Base-by-base conservation (phyloP, 2,113 vertebrate genomes). In the Oxyruncus cristatus region DNA sequence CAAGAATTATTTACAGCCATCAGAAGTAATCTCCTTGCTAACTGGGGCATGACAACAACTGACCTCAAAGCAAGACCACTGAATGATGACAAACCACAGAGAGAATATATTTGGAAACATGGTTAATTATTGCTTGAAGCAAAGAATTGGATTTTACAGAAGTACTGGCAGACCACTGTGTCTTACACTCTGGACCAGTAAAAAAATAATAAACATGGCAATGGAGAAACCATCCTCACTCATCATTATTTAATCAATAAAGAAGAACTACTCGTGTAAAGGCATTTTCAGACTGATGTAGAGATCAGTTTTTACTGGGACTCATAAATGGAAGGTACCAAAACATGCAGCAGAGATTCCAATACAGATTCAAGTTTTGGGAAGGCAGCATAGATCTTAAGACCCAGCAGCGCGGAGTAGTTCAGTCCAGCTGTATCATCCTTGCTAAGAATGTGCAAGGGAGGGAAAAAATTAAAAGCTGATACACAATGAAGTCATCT, bases 121-220 rank as follows among this genome's bases (percentile, higher is more conserved):
- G 11, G 76, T 77, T 95, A 93, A 94, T 93, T 88, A 91, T 76
- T 86, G 91, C 91, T 88, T 63, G 72, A 86, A 95, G 88, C 85
- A 70, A 96, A 88, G 58, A 93, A 88, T 2, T 74, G 75, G 53
- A 92, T 95, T 93, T 85, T 77, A 53, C 13, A 83, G 18, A 35
- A 87, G 17, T 61, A 66, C n/a, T 56, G 32, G 58, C 1, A 14
- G 62, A 92, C n/a, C 20, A 53, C n/a, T 73, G 9, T 0, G 1
- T 56, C 53, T 79, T 82, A 93, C 0, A 6, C 5, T 37, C 74
- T 39, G 15, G 26, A 49, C 66, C 17, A 82, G 39, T 16, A 32
- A 84, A 92, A 79, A 74, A 77, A 72, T 8, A 74, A 52, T 1
- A n/a, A 80, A 61, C 39, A 65, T 3, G 19, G 12, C 28, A 90